These are phyloP conservation scores for Drosophila littoralis DNA, from an alignment of 1,140 invertebrate genomes.

Conservation along the genomic window DNA sequence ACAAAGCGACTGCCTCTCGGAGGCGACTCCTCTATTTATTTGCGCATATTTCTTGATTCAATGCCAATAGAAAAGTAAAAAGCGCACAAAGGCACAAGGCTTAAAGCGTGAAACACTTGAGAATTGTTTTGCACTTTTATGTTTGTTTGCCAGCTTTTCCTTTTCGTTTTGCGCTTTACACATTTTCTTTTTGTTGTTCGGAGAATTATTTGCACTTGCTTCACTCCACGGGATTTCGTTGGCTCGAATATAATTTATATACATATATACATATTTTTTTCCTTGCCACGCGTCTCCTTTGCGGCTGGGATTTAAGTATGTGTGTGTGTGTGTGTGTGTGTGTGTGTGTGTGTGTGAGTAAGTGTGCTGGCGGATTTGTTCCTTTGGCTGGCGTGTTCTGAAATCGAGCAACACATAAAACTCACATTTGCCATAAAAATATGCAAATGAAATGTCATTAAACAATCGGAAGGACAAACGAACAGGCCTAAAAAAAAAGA, in stretches of 20 bases:
- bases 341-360: too few relatives aligned
- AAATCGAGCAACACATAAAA: constrained; percentile 74
- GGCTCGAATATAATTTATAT: constrained; percentile 25
- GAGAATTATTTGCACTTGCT: constrained; percentile 52
- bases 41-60: constrained; percentile 8
- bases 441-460: constrained; percentile 81
- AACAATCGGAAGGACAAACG: constrained; percentile 72
- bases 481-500: constrained; percentile 41
- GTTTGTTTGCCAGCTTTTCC: constrained; percentile 37
- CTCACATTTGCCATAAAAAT: constrained; percentile 67
- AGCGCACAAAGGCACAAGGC: constrained; percentile 66
- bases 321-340: too few relatives aligned
- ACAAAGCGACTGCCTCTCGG: constrained; percentile 14
- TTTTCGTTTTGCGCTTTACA: constrained; percentile 17
- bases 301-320: constrained; percentile 20
- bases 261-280: constrained; percentile 15
- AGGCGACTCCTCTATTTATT: too few relatives aligned
- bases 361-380: constrained; percentile 22
- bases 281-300: constrained; percentile 27
- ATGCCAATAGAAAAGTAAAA: constrained; percentile 12
- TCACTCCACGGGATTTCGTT: constrained; percentile 48
- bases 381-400: constrained; percentile 53
- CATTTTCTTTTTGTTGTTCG: constrained; percentile 13
- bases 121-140: constrained; percentile 77
- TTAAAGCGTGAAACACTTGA: constrained; percentile 78